phyloP scores from a whole-genome alignment of 2,888 invertebrate species.

The Synanthedon andrenaeformis region DNA sequence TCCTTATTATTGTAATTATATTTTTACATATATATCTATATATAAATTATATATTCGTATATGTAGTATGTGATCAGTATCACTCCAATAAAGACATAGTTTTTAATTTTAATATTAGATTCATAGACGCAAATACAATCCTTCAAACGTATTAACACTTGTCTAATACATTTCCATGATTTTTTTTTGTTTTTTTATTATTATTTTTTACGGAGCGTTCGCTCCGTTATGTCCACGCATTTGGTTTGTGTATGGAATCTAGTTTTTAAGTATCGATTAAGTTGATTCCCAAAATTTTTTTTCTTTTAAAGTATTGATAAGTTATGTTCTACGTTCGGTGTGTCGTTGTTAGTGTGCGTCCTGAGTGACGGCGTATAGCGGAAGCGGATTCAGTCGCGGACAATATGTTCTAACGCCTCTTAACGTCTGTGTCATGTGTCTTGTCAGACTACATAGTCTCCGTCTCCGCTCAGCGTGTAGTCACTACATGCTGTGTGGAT shows the following conservation, averaged over 20 bases:
- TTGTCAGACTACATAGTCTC: too few relatives aligned
- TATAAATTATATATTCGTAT: too few relatives aligned
- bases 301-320: constrained; percentile 41
- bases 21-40: constrained; percentile 6
- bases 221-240: constrained; percentile 42
- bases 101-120: constrained; percentile 29
- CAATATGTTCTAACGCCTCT: too few relatives aligned
- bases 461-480: too few relatives aligned
- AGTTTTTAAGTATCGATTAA: constrained; percentile 52
- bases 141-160: constrained; percentile 27
- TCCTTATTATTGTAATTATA: constrained; percentile 50
- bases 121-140: constrained; percentile 49
- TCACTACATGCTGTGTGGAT: too few relatives aligned
- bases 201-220: constrained; percentile 19
- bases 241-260: constrained; percentile 30
- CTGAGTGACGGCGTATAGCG: too few relatives aligned
- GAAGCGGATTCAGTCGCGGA: too few relatives aligned
- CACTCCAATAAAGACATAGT: constrained; percentile 69
- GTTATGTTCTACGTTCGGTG: too few relatives aligned
- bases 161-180: constrained; percentile 49
- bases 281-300: constrained; percentile 48
- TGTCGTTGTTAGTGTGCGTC: too few relatives aligned
- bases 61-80: constrained; percentile 47
- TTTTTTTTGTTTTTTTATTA: constrained; percentile 19
- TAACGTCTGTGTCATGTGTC: too few relatives aligned